Base-by-base conservation (phyloP, 2,113 vertebrate species). In the Syrmaticus mikado region DNA sequence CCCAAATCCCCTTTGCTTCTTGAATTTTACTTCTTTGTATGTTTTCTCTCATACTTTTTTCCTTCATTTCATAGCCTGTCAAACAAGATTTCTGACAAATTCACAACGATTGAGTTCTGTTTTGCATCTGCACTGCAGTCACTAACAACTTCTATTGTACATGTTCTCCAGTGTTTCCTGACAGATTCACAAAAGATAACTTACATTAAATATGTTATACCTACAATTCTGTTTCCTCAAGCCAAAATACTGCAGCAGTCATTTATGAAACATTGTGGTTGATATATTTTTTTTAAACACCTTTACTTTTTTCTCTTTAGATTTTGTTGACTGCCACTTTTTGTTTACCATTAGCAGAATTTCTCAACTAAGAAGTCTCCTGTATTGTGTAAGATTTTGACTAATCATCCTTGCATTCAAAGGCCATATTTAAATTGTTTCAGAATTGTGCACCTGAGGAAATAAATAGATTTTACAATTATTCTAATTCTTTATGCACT, bases 11-110 rank as follows among this genome's bases (percentile, higher is more conserved):
- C 2, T 10, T 83, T 87, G 32, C 60, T 66, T 67, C 81, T 79
- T 89, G 50, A 5, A 76, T 87, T 85, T 93, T 45, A 70, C 46
- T 92, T 40, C 28, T 9, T 71, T 66, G 7, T 43, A 85, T 87
- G 25, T 80, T 91, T 92, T 64, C 61, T 70, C 48, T 90, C 40
- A 53, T 2, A 15, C 12, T 77, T 65, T 62, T 14, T 40, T 80
- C n/a, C 36, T 92, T 79, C 50, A 24, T 89, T 93, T 94, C 79
- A 91, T 68, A 57, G 68, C 15, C 16, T 50, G 16, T 55, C 48
- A 92, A 46, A 89, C 40, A 93, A 92, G 64, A 85, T 94, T 94
- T 93, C n/a, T 94, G 79, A 82, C 28, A 89, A 78, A 85, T 70
- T 58, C 72, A 9, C 50, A 93, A 34, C 32, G 43, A 93, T 20